These are phyloP conservation scores for Ischnura elegans DNA, from an alignment of 2,888 invertebrate species.

Conservation along the genomic window DNA sequence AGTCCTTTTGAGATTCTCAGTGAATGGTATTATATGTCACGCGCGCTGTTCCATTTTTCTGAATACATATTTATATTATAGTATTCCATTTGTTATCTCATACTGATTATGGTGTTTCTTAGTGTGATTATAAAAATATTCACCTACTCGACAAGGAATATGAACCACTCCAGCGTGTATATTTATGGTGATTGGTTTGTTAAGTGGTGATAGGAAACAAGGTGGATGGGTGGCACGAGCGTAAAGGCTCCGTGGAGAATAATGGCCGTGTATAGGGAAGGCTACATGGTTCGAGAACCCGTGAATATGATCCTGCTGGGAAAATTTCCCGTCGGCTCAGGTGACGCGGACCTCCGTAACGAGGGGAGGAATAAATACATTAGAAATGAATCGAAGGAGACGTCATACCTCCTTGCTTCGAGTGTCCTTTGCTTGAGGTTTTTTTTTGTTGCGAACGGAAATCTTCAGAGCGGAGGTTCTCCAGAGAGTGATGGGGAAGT, in stretches of 20 bases:
- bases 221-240: not conserved
- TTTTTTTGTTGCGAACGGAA: not conserved
- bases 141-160: no score
- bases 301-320: not conserved
- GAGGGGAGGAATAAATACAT: slow-evolving; percentile 54
- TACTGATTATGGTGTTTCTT: no score
- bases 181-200: not conserved
- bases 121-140: no score
- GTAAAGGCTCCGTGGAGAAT: not conserved
- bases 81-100: no score
- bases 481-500: not conserved
- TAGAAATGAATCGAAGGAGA: slow-evolving; percentile 52
- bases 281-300: not conserved
- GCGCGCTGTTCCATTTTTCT: no score
- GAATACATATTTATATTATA: no score
- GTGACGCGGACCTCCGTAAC: slow-evolving; percentile 21
- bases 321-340: slow-evolving; percentile 15
- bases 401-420: slow-evolving; percentile 33
- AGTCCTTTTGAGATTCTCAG: no score
- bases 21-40: no score
- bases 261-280: not conserved
- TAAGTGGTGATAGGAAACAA: not conserved
- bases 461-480: not conserved
- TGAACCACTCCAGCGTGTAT: not conserved
- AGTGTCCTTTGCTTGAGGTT: slow-evolving; percentile 24